Percentiles rank a stretch among this genome's conserved stretches.
Evolutionary conservation across 2,888 invertebrate species (phyloP).

Genomic region (Spilarctia lutea): DNA sequence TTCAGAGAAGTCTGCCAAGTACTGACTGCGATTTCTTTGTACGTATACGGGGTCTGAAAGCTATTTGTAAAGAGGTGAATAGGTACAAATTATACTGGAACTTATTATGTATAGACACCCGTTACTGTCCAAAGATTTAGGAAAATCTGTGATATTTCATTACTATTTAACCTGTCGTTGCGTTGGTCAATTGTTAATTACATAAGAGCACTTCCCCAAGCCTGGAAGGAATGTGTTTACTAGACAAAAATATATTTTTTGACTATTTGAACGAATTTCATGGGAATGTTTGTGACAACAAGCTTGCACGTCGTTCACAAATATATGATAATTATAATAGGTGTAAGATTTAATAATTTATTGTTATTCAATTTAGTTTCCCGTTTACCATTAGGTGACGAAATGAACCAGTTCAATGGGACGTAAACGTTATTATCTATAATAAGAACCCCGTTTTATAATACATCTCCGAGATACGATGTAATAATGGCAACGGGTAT

Average conservation of each 20-base stretch:
- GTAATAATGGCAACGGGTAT: constrained; percentile 70
- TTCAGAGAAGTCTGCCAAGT: constrained; percentile 80
- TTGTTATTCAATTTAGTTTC: constrained; percentile 86
- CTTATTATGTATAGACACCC: constrained; percentile 75
- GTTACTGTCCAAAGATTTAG: constrained; percentile 86
- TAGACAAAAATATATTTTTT: constrained; percentile 87
- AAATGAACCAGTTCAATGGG: constrained; percentile 85
- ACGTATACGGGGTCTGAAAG: constrained; percentile 80
- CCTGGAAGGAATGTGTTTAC: constrained; percentile 77
- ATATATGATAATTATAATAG: constrained; percentile 83
- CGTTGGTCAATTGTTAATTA: constrained; percentile 87
- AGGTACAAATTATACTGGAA: constrained; percentile 78
- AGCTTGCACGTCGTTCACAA: constrained; percentile 83
- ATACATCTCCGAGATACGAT: constrained; percentile 70
- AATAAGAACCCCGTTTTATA: constrained; percentile 71
- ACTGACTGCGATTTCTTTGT: constrained; percentile 80
- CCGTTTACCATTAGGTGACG: constrained; percentile 84
- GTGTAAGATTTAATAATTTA: constrained; percentile 86
- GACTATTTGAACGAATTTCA: constrained; percentile 85
- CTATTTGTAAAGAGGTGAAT: constrained; percentile 71
- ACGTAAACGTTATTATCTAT: constrained; percentile 85
- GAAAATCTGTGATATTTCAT: constrained; percentile 87
- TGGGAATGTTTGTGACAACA: constrained; percentile 79
- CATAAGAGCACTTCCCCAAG: constrained; percentile 78
- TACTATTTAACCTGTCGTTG: constrained; percentile 83